A percentile compares a stretch with the other conserved stretches of the same genome.
phyloP scores from a whole-genome alignment of 2,797 vertebrate genomes.

The Acanthurus leucopareius region DNA sequence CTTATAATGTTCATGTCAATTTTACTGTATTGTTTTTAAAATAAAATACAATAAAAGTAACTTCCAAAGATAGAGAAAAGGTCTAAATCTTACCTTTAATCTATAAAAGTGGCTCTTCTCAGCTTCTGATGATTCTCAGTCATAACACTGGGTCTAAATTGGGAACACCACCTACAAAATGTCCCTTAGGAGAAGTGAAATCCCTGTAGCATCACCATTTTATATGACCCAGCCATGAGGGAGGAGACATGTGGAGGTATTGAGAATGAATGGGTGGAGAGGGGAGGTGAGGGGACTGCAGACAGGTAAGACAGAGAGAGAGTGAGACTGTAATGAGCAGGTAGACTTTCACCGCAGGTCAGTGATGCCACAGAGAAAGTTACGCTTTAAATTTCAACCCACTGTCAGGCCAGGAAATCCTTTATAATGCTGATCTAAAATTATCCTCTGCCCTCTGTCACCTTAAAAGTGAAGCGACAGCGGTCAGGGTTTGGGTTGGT shows the following conservation, averaged over 20 bases:
- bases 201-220: slow-evolving; percentile 56
- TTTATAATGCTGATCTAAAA: slow-evolving; percentile 57
- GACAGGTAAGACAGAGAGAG: slow-evolving; percentile 69
- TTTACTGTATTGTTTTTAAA: neutral
- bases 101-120: slow-evolving; percentile 39
- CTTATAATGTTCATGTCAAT: neutral
- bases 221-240: slow-evolving; percentile 71
- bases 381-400: slow-evolving; percentile 21
- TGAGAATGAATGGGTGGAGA: slow-evolving; percentile 55
- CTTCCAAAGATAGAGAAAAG: neutral
- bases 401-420: slow-evolving; percentile 2
- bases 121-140: slow-evolving; percentile 28
- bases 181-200: slow-evolving; percentile 61
- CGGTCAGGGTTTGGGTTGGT: neutral
- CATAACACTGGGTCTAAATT: slow-evolving; percentile 44
- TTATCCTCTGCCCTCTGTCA: slow-evolving; percentile 7
- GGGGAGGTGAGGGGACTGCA: slow-evolving; percentile 36
- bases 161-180: slow-evolving; percentile 35
- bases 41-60: neutral
- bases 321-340: slow-evolving; percentile 60
- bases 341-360: slow-evolving; percentile 63
- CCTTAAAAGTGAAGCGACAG: slow-evolving; percentile 36
- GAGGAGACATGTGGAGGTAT: slow-evolving; percentile 60
- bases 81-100: slow-evolving; percentile 66
- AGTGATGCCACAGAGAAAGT: slow-evolving; percentile 61